A percentile compares a stretch with the other conserved stretches of the same genome.
Evolutionary conservation across 2,888 invertebrate species (phyloP).

Genomic region (Protophormia terraenovae): DNA sequence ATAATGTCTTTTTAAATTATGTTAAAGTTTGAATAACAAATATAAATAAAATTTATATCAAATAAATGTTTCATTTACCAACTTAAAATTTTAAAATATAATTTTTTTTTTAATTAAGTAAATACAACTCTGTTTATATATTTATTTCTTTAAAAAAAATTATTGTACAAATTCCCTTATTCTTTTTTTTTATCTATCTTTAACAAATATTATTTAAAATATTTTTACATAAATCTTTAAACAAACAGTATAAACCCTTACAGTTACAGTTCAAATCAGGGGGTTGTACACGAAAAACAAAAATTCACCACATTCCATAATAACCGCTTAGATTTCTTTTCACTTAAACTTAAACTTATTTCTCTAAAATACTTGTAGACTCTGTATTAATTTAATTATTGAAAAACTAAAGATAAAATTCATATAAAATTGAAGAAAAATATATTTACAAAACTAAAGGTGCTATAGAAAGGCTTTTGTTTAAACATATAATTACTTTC

Average conservation of each 20-base stretch:
- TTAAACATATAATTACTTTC: constrained; percentile 71
- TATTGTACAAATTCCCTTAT: background rate
- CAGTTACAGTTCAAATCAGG: background rate
- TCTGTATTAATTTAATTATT: background rate
- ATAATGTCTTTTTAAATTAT: no score
- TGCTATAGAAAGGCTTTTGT: constrained; percentile 78
- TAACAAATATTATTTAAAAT: background rate
- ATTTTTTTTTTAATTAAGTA: no score
- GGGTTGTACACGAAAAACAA: constrained; percentile 29
- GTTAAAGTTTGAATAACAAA: no score
- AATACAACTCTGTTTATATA: constrained; percentile 12
- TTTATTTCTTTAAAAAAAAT: background rate
- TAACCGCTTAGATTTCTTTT: constrained; percentile 55
- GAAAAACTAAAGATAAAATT: constrained; percentile 46
- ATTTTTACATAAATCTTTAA: background rate
- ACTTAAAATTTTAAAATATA: background rate
- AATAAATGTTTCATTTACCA: background rate
- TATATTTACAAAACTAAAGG: constrained; percentile 74
- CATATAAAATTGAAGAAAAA: no score
- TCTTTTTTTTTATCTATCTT: background rate
- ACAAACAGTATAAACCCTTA: constrained; percentile 18
- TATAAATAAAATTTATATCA: background rate
- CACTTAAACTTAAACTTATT: constrained; percentile 19
- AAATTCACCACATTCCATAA: constrained; percentile 68
- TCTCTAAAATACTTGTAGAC: constrained; percentile 27